These are phyloP conservation scores for Mormyrus hasselquistii DNA, from an alignment of 2,797 vertebrate species.

Conservation along the genomic window DNA sequence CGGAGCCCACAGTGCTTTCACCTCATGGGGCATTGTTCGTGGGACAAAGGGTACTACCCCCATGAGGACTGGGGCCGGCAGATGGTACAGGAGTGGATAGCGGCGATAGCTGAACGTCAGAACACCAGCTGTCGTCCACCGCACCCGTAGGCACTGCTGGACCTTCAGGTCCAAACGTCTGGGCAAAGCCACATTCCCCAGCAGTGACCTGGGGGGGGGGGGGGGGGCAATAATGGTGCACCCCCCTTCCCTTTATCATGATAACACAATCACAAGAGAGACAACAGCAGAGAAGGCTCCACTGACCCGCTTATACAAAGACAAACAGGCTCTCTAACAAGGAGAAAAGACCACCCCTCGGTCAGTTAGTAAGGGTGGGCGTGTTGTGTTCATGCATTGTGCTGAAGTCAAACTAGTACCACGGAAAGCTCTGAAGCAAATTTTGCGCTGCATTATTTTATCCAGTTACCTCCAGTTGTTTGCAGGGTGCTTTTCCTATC, in stretches of 20 bases:
- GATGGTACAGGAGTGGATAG: conserved; percentile 48
- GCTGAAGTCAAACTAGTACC: neutral
- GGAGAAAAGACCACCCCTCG: neutral
- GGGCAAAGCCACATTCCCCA: conserved; percentile 42
- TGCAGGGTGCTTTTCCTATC: neutral
- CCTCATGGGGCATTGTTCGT: conserved; percentile 55
- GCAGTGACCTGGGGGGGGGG: conserved; percentile 18
- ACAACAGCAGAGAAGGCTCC: neutral
- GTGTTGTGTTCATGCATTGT: neutral
- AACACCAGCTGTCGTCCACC: conserved; percentile 49
- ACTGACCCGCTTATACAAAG: neutral
- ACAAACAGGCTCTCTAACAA: conserved; percentile 6
- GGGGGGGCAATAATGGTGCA: conserved; percentile 25
- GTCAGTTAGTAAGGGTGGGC: neutral
- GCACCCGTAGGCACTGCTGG: neutral
- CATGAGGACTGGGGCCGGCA: conserved; percentile 47
- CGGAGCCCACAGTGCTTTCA: conserved; percentile 50
- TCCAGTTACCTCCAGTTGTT: neutral
- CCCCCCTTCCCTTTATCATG: conserved; percentile 10
- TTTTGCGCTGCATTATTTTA: neutral
- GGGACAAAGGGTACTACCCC: conserved; percentile 44
- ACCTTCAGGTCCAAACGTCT: neutral
- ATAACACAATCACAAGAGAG: conserved; percentile 20
- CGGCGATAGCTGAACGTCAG: conserved; percentile 39
- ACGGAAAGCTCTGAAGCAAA: neutral